Evolutionary conservation across 2,113 vertebrate species (phyloP), one percentile per base, ranked within the genome.

Genomic region (Oreochromis niloticus): DNA sequence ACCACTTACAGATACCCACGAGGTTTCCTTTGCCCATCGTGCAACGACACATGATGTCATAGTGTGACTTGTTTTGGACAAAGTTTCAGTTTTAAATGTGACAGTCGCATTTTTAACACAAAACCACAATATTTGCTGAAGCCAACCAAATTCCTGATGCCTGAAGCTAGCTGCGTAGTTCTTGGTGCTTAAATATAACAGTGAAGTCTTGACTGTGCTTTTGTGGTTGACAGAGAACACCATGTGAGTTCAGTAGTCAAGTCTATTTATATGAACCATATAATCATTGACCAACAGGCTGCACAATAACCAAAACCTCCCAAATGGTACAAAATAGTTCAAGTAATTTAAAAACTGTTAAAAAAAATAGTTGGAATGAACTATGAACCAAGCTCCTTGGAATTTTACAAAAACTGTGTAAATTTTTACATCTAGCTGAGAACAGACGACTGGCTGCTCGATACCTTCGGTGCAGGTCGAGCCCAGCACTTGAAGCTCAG

Each of bases 391-490:
- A 48, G 46, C 14, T 16, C 3, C 14, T 17, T 48, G 46, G 46
- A 55, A 55, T 24, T 24, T 32, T 61, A 17, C 8, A 61, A 61
- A 61, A 32, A 10, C 1, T 0, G 30, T 17, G 10, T 6, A 61
- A 32, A 1, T 34, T 34, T 9, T 1, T 34, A 19, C 57, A 61
- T 61, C 57, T 34, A 34, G 30, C 7, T 6, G 16, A 17, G 8
- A 61, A 34, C 57, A 34, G 13, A 30, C 11, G 4, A 13, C 1
- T 39, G 61, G 10, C 34, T 39, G 19, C 34, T 39, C 9, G 4
- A 68, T n/a, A 0, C 10, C 34, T 0, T 22, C 34, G 1, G 32
- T 30, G 27, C 3, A 39, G 61, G 61, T 22, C 34, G 34, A 39
- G 34, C 36, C 61, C 4, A 1, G 19, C 19, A 22, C 63, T 39